Conservation (phyloP, 2,113 vertebrate genomes). For the Pholis gunnellus region DNA sequence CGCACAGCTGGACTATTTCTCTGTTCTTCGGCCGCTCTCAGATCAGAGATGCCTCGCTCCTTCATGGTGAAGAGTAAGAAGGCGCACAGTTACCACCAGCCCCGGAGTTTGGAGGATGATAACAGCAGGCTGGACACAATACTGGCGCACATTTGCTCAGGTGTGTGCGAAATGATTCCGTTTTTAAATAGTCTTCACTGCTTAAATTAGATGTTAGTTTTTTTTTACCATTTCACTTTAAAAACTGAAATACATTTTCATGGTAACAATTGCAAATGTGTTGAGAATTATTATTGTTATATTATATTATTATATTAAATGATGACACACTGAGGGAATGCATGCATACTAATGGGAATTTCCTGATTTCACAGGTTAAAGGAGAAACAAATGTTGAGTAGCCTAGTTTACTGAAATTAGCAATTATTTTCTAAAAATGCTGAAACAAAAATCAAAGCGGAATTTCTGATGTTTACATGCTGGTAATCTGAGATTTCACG, state of each 20-base stretch:
- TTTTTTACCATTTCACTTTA: neutral
- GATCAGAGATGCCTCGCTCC: constrained; percentile 91
- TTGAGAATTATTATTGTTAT: neutral
- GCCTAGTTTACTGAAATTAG: neutral
- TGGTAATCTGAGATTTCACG: neutral
- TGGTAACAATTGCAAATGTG: neutral
- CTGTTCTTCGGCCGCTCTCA: constrained; percentile 28
- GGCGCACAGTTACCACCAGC: constrained; percentile 97
- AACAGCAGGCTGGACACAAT: constrained; percentile 84
- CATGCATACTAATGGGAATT: neutral
- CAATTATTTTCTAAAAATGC: neutral
- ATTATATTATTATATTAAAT: neutral
- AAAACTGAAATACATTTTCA: neutral
- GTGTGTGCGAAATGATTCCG: constrained; percentile 73
- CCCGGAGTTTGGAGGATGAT: constrained; percentile 88
- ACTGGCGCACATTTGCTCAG: constrained; percentile 88
- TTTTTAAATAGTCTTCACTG: neutral
- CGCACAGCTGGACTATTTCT: constrained; percentile 13
- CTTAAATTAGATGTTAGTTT: neutral
- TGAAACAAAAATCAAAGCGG: neutral
- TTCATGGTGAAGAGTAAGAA: constrained; percentile 98
- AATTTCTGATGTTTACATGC: neutral
- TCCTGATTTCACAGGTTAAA: neutral
- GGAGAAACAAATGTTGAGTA: neutral
- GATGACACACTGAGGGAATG: neutral